Conservation (phyloP, 2,797 vertebrate genomes). For the Thunnus albacares region DNA sequence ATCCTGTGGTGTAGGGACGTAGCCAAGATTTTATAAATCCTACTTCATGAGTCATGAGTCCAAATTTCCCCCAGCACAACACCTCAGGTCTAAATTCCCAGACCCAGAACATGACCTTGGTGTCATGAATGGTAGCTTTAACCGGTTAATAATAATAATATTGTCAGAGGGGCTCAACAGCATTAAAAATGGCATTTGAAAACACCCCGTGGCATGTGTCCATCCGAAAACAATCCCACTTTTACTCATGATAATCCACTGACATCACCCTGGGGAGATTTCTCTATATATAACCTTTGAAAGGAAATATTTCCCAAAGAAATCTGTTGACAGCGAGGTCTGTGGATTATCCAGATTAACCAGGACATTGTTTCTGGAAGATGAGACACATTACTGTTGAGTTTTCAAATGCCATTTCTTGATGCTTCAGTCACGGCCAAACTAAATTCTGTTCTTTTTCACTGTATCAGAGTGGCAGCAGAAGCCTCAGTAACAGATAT, state of each 20-base stretch:
- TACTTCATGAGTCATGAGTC: too few species aligned
- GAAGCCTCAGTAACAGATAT: slow-evolving; percentile 35
- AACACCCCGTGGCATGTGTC: slow-evolving; percentile 8
- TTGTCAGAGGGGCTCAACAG: neutral
- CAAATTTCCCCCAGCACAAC: too few species aligned
- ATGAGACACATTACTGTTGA: slow-evolving; percentile 33
- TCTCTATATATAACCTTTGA: slow-evolving; percentile 26
- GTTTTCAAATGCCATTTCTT: slow-evolving; percentile 56
- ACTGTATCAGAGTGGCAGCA: slow-evolving; percentile 13
- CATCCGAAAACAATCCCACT: slow-evolving; percentile 11
- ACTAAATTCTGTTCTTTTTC: slow-evolving; percentile 19
- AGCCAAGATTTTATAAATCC: too few species aligned
- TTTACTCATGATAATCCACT: slow-evolving; percentile 46
- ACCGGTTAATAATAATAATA: too few species aligned
- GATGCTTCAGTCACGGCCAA: slow-evolving; percentile 37
- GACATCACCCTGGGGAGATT: slow-evolving; percentile 36
- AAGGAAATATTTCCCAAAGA: slow-evolving; percentile 34
- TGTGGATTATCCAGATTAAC: too few species aligned
- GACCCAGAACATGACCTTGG: slow-evolving; percentile 27
- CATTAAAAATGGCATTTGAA: slow-evolving; percentile 31
- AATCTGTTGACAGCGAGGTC: slow-evolving; percentile 49
- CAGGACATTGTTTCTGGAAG: too few species aligned
- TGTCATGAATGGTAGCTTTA: neutral
- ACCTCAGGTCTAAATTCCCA: neutral
- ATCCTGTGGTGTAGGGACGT: neutral